These are phyloP conservation scores for Umimayanthus kanabou DNA, from an alignment of 92 coral and sea anemone species.

Conservation along the genomic window DNA sequence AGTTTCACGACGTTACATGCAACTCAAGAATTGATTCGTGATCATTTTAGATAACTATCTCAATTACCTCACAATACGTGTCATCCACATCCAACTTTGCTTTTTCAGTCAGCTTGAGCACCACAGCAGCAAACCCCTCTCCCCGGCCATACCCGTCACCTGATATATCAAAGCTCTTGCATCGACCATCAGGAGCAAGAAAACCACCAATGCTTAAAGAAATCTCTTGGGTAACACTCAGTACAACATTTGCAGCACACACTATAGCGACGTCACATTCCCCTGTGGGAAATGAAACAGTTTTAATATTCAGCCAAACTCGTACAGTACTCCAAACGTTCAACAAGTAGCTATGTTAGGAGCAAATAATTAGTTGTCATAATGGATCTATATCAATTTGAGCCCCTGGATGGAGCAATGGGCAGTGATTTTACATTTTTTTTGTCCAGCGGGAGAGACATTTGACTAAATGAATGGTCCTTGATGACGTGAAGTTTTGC, in stretches of 20 bases:
- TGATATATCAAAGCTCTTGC: not conserved
- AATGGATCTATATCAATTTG: too few relatives aligned
- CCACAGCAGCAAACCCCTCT: not conserved
- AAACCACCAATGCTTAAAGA: not conserved
- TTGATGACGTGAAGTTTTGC: too few relatives aligned
- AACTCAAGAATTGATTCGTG: not conserved
- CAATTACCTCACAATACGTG: conserved; percentile 38
- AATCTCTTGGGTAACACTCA: not conserved
- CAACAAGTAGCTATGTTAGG: too few relatives aligned
- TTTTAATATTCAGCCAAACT: too few relatives aligned
- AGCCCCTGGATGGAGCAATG: too few relatives aligned
- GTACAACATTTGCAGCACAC: conserved; percentile 28
- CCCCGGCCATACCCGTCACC: conserved; percentile 31
- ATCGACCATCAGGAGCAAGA: too few relatives aligned
- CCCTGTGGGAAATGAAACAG: not conserved
- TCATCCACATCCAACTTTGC: conserved; percentile 29
- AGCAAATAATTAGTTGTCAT: too few relatives aligned
- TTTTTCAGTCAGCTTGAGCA: conserved; percentile 13
- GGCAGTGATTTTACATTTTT: too few relatives aligned
- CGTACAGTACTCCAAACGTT: too few relatives aligned
- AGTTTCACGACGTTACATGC: not conserved
- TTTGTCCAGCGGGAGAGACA: too few relatives aligned
- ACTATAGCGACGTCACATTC: conserved; percentile 51
- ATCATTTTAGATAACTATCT: too few relatives aligned
- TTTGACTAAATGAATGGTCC: too few relatives aligned